phyloP scores from a whole-genome alignment of 2,888 invertebrate genomes.

The Ferdinandea cuprea region DNA sequence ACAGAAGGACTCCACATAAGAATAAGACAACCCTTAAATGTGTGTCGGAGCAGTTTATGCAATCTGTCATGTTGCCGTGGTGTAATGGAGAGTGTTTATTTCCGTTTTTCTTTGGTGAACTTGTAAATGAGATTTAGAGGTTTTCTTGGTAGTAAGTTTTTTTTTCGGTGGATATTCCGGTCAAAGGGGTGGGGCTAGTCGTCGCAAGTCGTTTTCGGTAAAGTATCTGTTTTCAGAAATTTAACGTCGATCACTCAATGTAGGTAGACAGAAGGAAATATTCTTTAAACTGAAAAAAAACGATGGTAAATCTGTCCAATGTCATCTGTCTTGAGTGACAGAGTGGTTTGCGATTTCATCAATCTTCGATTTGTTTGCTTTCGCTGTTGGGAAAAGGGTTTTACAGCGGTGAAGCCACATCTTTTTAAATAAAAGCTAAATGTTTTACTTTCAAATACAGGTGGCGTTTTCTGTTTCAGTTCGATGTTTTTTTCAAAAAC shows the following conservation, averaged over 20 bases:
- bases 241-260: background rate
- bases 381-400: too few relatives aligned
- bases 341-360: background rate
- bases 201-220: background rate
- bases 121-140: conserved; percentile 49
- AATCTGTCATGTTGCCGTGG: conserved; percentile 54
- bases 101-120: conserved; percentile 15
- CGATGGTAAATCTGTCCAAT: background rate
- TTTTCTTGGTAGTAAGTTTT: background rate
- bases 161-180: background rate
- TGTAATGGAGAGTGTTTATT: conserved; percentile 9
- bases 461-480: too few relatives aligned
- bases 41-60: conserved; percentile 42
- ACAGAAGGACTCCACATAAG: too few relatives aligned
- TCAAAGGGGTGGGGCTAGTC: background rate
- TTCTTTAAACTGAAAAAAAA: background rate
- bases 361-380: too few relatives aligned
- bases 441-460: too few relatives aligned
- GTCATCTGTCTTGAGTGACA: too few relatives aligned
- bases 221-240: background rate
- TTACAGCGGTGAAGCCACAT: too few relatives aligned
- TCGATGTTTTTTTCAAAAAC: too few relatives aligned
- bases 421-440: too few relatives aligned
- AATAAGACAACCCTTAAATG: conserved; percentile 33
- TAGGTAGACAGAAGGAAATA: too few relatives aligned